These are phyloP conservation scores for Orientallactaga sibirica DNA, from an alignment of 2,797 vertebrate genomes.

Conservation along the genomic window DNA sequence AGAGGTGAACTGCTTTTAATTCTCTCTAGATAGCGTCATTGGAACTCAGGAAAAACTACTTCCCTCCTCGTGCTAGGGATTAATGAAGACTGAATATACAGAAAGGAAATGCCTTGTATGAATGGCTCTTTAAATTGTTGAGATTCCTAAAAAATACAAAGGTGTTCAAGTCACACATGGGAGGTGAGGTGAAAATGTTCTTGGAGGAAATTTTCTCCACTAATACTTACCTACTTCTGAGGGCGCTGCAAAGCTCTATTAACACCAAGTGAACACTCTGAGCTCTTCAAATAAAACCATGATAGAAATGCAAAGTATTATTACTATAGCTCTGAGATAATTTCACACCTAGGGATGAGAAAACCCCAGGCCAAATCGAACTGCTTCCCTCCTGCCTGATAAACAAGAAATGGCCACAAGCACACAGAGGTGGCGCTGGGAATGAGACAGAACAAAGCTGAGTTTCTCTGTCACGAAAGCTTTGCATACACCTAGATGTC, in stretches of 20 bases:
- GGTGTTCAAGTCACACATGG: constrained; percentile 73
- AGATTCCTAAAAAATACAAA: constrained; percentile 72
- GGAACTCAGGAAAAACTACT: constrained; percentile 50
- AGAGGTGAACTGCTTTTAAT: constrained; percentile 55
- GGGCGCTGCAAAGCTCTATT: constrained; percentile 77
- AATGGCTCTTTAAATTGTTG: constrained; percentile 56
- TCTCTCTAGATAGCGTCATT: constrained; percentile 51
- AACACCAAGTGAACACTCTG: constrained; percentile 76
- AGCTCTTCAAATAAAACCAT: constrained; percentile 81
- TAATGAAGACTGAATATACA: constrained; percentile 36
- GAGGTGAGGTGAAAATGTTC: constrained; percentile 71
- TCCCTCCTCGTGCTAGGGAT: constrained; percentile 4
- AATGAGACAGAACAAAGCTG: constrained; percentile 74
- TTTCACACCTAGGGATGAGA: constrained; percentile 81
- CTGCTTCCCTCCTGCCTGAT: constrained; percentile 69
- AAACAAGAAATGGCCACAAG: constrained; percentile 75
- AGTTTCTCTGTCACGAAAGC: constrained; percentile 37
- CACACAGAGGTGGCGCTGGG: not conserved
- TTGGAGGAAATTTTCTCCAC: constrained; percentile 74
- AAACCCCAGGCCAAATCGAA: constrained; percentile 78
- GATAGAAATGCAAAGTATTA: constrained; percentile 82
- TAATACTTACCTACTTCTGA: constrained; percentile 79
- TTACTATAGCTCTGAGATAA: constrained; percentile 80
- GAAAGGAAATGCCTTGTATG: not conserved
- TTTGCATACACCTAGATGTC: constrained; percentile 10